Percentiles rank a stretch among this genome's conserved stretches.
Conservation (phyloP, 1,140 invertebrate genomes). For the Bombus ignitus region DNA sequence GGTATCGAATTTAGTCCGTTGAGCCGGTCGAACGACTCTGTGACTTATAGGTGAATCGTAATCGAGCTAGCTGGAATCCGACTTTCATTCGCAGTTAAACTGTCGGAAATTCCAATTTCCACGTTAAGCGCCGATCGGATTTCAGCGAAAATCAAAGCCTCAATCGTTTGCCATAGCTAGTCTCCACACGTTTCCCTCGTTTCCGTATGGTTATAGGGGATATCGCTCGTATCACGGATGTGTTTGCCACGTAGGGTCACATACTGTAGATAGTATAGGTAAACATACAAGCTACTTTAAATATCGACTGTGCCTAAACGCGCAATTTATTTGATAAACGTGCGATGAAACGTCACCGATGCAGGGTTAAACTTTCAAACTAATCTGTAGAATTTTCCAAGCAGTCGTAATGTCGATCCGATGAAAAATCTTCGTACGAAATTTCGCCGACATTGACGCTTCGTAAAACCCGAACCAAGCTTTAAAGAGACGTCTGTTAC, state of each 20-base stretch:
- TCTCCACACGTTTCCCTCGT: neutral
- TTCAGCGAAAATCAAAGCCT: constrained; percentile 4
- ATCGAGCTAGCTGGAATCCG: constrained; percentile 24
- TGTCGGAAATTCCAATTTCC: constrained; percentile 42
- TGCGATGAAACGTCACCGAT: neutral
- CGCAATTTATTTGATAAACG: neutral
- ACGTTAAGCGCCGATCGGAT: constrained; percentile 23
- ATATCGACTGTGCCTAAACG: neutral
- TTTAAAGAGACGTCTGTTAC: neutral
- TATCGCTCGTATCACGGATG: neutral
- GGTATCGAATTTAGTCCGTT: neutral
- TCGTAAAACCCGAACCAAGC: neutral
- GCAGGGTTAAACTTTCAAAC: neutral
- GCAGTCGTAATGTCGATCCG: neutral
- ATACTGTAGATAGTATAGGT: neutral
- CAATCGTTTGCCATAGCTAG: neutral
- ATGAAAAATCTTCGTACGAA: neutral
- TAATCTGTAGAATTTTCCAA: neutral
- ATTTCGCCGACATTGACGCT: neutral
- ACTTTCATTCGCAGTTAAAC: constrained; percentile 8
- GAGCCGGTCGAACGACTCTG: neutral
- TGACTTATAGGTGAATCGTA: constrained; percentile 14
- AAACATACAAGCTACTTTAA: neutral
- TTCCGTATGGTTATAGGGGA: neutral
- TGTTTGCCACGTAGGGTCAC: no score